Evolutionary conservation across 2,888 invertebrate genomes (phyloP).

Genomic region (Xiphydria camelus): DNA sequence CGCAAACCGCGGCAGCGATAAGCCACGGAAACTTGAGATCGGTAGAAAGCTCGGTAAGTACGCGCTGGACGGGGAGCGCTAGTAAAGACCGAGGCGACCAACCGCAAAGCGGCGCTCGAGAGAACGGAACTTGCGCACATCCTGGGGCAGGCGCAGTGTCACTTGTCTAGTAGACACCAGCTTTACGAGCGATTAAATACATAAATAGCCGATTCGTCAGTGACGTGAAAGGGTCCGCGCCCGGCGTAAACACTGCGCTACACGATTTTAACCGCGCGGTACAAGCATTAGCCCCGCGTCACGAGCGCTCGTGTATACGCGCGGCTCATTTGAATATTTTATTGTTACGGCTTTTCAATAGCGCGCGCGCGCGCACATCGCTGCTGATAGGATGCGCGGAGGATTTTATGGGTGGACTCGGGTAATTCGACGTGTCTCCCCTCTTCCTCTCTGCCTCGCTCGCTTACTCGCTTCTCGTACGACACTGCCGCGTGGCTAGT

Average conservation of each 20-base stretch:
- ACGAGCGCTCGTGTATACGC: not conserved
- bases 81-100: too few relatives aligned
- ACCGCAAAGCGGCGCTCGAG: not conserved
- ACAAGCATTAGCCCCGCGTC: slow-evolving; percentile 19
- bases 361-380: slow-evolving; percentile 13
- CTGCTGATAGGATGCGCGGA: slow-evolving; percentile 29
- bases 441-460: not conserved
- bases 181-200: slow-evolving; percentile 48
- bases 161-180: slow-evolving; percentile 31
- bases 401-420: slow-evolving; percentile 26
- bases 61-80: too few relatives aligned
- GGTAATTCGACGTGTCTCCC: slow-evolving; percentile 21
- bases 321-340: slow-evolving; percentile 40
- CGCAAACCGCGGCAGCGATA: too few relatives aligned
- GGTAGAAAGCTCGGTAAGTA: too few relatives aligned
- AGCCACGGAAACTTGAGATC: slow-evolving; percentile 1
- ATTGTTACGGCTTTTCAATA: slow-evolving; percentile 36
- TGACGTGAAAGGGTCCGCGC: slow-evolving; percentile 13
- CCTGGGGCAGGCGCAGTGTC: not conserved
- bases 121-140: too few relatives aligned
- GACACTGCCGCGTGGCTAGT: not conserved
- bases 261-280: slow-evolving; percentile 29
- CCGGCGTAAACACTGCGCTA: slow-evolving; percentile 28
- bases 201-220: slow-evolving; percentile 40
- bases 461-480: not conserved